Evolutionary conservation across 2,888 invertebrate species (phyloP), one percentile per base, ranked within the genome.

Genomic region (Nemurella pictetii): DNA sequence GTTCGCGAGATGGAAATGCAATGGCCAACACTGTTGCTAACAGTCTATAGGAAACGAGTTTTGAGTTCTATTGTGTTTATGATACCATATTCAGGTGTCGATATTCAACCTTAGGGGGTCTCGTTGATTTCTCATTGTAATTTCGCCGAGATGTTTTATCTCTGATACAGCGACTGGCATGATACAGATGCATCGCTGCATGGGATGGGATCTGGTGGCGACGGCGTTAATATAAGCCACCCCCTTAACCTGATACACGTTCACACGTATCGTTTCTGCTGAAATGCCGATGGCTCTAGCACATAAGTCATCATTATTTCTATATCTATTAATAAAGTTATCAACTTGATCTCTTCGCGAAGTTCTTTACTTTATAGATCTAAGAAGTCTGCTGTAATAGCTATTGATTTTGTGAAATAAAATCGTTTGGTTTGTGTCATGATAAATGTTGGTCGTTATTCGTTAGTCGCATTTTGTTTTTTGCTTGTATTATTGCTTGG

Each of bases 51-150:
- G 75, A 75, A 75, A 75, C 75, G 28, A 27, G 75, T 75, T 26
- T 75, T 75, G 75, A 75, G 12, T 75, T 3, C 28, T 28, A 75
- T 75, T 75, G 75, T 75, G 75, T 75, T 75, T 75, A 26, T 75
- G 75, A 75, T 75, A 75, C 75, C 75, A 75, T 75, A 75, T 75
- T 25, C 30, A 81, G 80, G 32, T 81, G 36, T 81, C 80, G 32
- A 32, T 81, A 35, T 81, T 35, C 35, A 26, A 20, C 80, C 32
- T 0, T 26, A 36, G 80, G 80, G 30, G 80, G 80, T 81, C 80
- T 81, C 80, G 9, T 81, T 35, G 80, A 30, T 81, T 35, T 81
- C 26, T 32, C 80, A 35, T 81, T 81, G 80, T 81, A 35, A 26
- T 30, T 35, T 25, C 35, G 26, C 20, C 20, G 35, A 81, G 32